phyloP scores from a whole-genome alignment of 2,113 vertebrate genomes.

The Rattus norvegicus region GRCr8 NC_086019.1:16493501-16494000 shows the following conservation, averaged over 20 bases:
- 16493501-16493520: slow-evolving; percentile 18
- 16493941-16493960: no score
- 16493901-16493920: background rate
- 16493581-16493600: background rate
- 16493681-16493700: slow-evolving; percentile 43
- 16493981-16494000: no score
- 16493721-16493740: background rate
- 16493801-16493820: background rate
- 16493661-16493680: background rate
- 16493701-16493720: background rate
- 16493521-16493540: slow-evolving; percentile 19
- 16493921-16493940: background rate
- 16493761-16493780: background rate
- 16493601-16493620: slow-evolving; percentile 4
- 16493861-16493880: background rate
- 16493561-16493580: background rate
- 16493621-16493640: slow-evolving; percentile 22
- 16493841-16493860: slow-evolving; percentile 26
- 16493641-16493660: background rate
- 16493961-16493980: no score
- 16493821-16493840: background rate
- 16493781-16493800: slow-evolving; percentile 26
- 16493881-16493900: background rate
- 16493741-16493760: background rate
- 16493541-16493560: slow-evolving; percentile 46